phyloP scores from a whole-genome alignment of 2,113 vertebrate genomes.

The Siphamia tubifer region DNA sequence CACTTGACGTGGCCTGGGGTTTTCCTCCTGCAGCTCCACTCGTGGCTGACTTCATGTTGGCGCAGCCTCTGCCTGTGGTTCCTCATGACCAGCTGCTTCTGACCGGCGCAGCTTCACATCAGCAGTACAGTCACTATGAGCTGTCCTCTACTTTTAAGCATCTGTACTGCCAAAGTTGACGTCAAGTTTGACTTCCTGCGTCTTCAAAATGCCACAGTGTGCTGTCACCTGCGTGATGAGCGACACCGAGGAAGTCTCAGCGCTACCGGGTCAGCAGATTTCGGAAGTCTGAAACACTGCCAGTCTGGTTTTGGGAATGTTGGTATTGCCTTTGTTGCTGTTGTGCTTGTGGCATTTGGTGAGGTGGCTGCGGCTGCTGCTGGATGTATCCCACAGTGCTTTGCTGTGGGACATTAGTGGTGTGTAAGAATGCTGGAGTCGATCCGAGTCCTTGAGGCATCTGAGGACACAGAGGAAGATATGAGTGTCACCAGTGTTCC shows the following conservation, averaged over 20 bases:
- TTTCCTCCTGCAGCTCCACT: background rate
- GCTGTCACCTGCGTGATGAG: constrained; percentile 1
- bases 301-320: constrained; percentile 77
- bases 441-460: constrained; percentile 78
- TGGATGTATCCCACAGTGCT: constrained; percentile 80
- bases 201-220: constrained; percentile 24
- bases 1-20: background rate
- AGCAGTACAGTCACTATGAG: constrained; percentile 37
- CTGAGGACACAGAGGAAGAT: constrained; percentile 60
- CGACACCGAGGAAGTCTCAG: constrained; percentile 2
- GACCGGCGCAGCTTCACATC: constrained; percentile 35
- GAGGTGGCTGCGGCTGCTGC: constrained; percentile 64
- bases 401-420: constrained; percentile 66
- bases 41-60: background rate
- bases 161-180: background rate
- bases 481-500: background rate
- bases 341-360: constrained; percentile 56
- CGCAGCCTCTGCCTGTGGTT: constrained; percentile 6
- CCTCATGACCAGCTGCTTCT: background rate
- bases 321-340: constrained; percentile 66
- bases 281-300: constrained; percentile 78
- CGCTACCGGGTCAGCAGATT: constrained; percentile 86
- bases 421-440: constrained; percentile 75
- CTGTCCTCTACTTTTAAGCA: background rate
- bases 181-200: constrained; percentile 30